Conservation (phyloP, 1,140 invertebrate species). For the Pteromalus puparum region DNA sequence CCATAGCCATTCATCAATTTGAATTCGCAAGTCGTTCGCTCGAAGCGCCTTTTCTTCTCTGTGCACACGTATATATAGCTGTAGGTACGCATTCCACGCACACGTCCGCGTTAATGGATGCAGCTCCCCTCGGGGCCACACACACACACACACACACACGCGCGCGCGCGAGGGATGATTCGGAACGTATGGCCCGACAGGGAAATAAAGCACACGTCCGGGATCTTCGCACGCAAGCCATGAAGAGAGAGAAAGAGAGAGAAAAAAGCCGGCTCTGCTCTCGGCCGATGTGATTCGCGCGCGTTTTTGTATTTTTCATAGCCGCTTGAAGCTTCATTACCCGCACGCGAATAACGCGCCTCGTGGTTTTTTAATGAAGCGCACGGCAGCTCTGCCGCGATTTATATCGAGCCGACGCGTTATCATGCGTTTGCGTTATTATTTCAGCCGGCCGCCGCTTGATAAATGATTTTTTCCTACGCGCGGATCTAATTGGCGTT, state of each 20-base stretch:
- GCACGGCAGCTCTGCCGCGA: background rate
- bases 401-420: slow-evolving; percentile 3
- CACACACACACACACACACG: too few species aligned
- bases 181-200: slow-evolving; percentile 71
- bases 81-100: slow-evolving; percentile 63
- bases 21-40: slow-evolving; percentile 60
- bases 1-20: slow-evolving; percentile 69
- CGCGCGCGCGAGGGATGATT: slow-evolving; percentile 66
- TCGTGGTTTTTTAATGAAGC: background rate
- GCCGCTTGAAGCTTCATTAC: slow-evolving; percentile 27
- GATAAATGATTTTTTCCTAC: slow-evolving; percentile 13
- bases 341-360: background rate
- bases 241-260: background rate
- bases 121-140: slow-evolving; percentile 61
- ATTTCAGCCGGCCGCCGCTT: background rate
- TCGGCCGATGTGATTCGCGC: background rate
- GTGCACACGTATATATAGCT: slow-evolving; percentile 45
- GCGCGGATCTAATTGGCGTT: background rate
- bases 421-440: slow-evolving; percentile 10
- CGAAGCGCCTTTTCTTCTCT: slow-evolving; percentile 56
- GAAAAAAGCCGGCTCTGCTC: background rate
- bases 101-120: slow-evolving; percentile 66
- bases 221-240: slow-evolving; percentile 35
- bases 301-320: slow-evolving; percentile 21
- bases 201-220: slow-evolving; percentile 69